phyloP scores from a whole-genome alignment of 2,888 invertebrate species.

The Protodeltote pygarga region DNA sequence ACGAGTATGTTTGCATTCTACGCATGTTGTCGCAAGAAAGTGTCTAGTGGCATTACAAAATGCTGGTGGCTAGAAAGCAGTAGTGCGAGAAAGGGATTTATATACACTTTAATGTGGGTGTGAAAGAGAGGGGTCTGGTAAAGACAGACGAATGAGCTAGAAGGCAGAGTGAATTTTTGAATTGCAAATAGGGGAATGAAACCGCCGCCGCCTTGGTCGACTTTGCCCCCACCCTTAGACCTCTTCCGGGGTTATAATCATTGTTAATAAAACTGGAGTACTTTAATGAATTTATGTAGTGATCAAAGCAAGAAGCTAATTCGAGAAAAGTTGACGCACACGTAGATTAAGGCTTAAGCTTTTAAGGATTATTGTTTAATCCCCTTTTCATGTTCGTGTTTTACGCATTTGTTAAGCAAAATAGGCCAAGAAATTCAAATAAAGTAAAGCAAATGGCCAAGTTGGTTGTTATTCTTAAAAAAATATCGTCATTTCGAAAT shows the following conservation, averaged over 20 bases:
- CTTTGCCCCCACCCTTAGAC: constrained; percentile 62
- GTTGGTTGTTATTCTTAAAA: constrained; percentile 22
- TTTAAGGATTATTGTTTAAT: constrained; percentile 32
- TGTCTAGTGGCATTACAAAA: constrained; percentile 62
- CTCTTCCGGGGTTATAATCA: constrained; percentile 80
- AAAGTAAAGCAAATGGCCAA: too few species aligned
- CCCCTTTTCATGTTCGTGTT: constrained; percentile 45
- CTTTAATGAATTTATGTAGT: constrained; percentile 80
- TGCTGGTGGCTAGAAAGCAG: constrained; percentile 66
- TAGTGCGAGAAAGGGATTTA: constrained; percentile 56
- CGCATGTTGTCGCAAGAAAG: constrained; percentile 68
- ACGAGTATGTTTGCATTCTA: constrained; percentile 60
- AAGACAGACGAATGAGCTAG: constrained; percentile 59
- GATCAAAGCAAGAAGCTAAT: constrained; percentile 73
- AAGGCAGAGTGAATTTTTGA: constrained; percentile 80
- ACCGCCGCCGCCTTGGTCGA: constrained; percentile 70
- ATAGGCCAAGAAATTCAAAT: constrained; percentile 42
- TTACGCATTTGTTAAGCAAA: constrained; percentile 58
- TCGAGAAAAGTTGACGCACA: constrained; percentile 43
- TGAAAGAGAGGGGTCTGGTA: constrained; percentile 57
- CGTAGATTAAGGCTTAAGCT: constrained; percentile 23
- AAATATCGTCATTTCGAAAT: too few species aligned
- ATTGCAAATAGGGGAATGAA: constrained; percentile 85
- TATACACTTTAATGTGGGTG: constrained; percentile 45
- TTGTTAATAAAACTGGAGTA: constrained; percentile 80